These are phyloP conservation scores for Pectinophora gossypiella DNA, from an alignment of 1,140 invertebrate genomes.

Conservation along the genomic window DNA sequence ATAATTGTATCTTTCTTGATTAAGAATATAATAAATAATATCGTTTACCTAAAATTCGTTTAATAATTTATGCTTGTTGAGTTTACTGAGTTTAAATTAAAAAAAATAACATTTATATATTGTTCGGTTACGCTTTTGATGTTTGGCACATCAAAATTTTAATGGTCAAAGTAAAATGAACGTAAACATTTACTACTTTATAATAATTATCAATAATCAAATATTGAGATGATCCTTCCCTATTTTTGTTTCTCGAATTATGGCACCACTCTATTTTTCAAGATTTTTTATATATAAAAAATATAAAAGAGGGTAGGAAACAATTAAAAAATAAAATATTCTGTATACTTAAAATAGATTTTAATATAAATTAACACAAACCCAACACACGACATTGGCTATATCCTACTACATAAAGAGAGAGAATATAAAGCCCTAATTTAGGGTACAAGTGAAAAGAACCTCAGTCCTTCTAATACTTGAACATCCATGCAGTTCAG, in stretches of 20 bases:
- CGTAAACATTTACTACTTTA: too few relatives aligned
- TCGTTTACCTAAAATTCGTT: too few relatives aligned
- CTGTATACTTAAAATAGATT: conserved; percentile 56
- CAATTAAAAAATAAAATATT: conserved; percentile 6
- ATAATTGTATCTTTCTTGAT: background rate
- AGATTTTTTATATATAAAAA: too few relatives aligned
- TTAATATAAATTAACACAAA: conserved; percentile 73
- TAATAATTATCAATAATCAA: too few relatives aligned
- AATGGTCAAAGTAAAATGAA: background rate
- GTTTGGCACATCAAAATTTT: background rate
- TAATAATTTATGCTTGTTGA: too few relatives aligned
- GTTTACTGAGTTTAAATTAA: background rate
- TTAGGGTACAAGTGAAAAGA: conserved; percentile 73
- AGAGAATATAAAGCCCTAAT: conserved; percentile 70
- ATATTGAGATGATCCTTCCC: too few relatives aligned
- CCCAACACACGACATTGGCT: conserved; percentile 70
- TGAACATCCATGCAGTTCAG: conserved; percentile 42
- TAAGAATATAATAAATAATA: too few relatives aligned
- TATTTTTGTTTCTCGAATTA: too few relatives aligned
- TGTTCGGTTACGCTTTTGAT: background rate
- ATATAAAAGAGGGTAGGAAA: background rate
- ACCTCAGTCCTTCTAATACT: conserved; percentile 70
- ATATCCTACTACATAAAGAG: conserved; percentile 52
- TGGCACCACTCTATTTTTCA: too few relatives aligned
- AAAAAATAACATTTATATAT: background rate